Base-by-base conservation (phyloP, 2,797 vertebrate genomes). In the Acanthurus leucopareius region DNA sequence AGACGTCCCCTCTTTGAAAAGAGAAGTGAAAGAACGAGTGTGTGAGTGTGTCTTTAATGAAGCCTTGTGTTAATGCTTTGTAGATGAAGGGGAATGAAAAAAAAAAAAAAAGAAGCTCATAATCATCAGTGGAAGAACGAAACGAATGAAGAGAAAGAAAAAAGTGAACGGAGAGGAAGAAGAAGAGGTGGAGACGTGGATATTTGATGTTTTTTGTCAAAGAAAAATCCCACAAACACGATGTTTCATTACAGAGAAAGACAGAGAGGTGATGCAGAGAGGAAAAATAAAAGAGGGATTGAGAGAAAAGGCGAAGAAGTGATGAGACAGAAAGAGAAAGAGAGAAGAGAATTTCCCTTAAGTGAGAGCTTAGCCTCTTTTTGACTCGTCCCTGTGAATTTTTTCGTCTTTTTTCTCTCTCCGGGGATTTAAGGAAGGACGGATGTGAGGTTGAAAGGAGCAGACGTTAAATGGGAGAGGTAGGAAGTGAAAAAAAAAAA, bases 291-390 rank as follows among this genome's bases (percentile, higher is more conserved):
- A 9, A 52, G 45, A 32, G 4, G 63, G 25, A 58, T n/a, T 25
- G 56, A 73, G 45, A 52, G 1, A 7, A 25, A 22, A 58, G 58
- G n/a, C 20, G 25, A 45, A 38, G 14, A 44, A 71, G 25, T 17
- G 62, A 66, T 25, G 45, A 86, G 75, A 85, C 38, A n/a, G n/a
- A n/a, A n/a, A n/a, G n/a, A 1, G 51, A 35, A 49, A 67, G 47
- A 61, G 72, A 57, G 7, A 79, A 14, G 49, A 62, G 40, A 68
- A 68, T 35, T 48, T 56, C 67, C 42, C 44, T 75, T 15, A 72
- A 83, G 49, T 67, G 80, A 80, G 68, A 59, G 53, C 57, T 84
- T 81, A 77, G 82, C 77, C 64, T 86, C 61, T 28, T 54, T 83
- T n/a, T 79, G 75, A 83, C 69, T 83, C 40, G 17, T 70, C 76